Conservation (phyloP, 2,888 invertebrate species). For the Caenorhabditis sp. region DNA sequence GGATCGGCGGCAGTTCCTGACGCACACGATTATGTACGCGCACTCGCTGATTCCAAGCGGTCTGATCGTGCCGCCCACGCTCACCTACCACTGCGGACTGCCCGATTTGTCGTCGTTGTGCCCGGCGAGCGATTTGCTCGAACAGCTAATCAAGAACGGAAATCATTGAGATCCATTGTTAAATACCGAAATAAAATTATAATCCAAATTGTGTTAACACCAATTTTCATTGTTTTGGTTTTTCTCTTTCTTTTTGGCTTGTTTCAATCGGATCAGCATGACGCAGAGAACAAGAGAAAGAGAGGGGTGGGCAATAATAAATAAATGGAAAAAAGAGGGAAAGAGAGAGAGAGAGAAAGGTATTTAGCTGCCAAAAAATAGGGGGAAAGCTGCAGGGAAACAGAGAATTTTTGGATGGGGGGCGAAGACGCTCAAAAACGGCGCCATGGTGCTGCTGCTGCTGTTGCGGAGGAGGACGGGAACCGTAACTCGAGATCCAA, state of each 20-base stretch:
- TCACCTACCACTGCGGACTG: constrained; percentile 2
- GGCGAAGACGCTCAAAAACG: constrained; percentile 14
- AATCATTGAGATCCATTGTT: no score
- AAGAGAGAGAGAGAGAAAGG: constrained; percentile 9
- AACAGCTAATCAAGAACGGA: neutral
- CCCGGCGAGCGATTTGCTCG: constrained; percentile 7
- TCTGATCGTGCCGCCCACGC: constrained; percentile 1
- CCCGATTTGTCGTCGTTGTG: constrained; percentile 26
- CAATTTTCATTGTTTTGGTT: neutral
- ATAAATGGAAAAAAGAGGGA: neutral
- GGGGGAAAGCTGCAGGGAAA: no score
- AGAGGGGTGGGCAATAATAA: neutral
- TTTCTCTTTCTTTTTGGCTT: neutral
- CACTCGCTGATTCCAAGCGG: constrained; percentile 46
- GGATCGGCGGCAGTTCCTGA: constrained; percentile 30
- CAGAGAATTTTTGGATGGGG: no score
- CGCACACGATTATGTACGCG: constrained; percentile 10
- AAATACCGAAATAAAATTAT: no score
- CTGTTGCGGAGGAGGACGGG: no score
- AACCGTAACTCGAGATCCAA: constrained; percentile 64
- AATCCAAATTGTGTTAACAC: neutral
- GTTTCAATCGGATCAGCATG: neutral
- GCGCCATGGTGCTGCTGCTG: constrained; percentile 14
- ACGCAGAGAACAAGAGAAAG: neutral
- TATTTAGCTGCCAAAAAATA: no score